Percentiles rank a stretch among this genome's conserved stretches.
phyloP scores from a whole-genome alignment of 2,113 vertebrate genomes.

The Fukomys damarensis region DNA sequence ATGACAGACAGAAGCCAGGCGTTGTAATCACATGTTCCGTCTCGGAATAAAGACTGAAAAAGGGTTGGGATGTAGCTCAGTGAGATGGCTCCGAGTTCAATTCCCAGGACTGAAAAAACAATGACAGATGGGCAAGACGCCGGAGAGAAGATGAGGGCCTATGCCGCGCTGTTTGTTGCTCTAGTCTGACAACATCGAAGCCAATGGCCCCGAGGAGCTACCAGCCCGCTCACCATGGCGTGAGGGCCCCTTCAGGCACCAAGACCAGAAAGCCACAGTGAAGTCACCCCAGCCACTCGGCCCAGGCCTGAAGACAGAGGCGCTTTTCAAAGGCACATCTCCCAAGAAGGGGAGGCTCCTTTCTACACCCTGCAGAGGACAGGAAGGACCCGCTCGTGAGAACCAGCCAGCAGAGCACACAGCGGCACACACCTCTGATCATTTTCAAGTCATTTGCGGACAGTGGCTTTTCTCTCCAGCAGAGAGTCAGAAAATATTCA shows the following conservation, averaged over 20 bases:
- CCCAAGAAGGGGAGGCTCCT: not conserved
- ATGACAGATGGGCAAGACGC: not conserved
- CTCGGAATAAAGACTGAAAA: not conserved
- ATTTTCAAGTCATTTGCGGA: not conserved
- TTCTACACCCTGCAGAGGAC: not conserved
- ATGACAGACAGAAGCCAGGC: not conserved
- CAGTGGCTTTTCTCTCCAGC: not conserved
- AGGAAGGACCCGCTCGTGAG: not conserved
- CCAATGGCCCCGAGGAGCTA: not conserved
- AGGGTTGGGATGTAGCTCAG: not conserved
- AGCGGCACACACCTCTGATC: not conserved
- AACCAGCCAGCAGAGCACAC: not conserved
- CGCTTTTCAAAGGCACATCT: not conserved
- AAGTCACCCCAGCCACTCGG: not conserved
- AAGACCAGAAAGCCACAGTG: not conserved
- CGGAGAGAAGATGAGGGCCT: not conserved
- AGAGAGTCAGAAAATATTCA: not conserved
- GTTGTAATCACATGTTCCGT: not conserved
- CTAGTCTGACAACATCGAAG: not conserved
- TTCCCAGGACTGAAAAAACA: not conserved
- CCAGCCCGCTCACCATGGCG: not conserved
- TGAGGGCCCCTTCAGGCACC: not conserved
- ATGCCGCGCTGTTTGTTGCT: fast-evolving
- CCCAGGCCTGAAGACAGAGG: not conserved
- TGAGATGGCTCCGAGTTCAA: not conserved